These are phyloP conservation scores for Oophaga sylvatica DNA, from an alignment of 2,797 vertebrate species.

Conservation along the genomic window DNA sequence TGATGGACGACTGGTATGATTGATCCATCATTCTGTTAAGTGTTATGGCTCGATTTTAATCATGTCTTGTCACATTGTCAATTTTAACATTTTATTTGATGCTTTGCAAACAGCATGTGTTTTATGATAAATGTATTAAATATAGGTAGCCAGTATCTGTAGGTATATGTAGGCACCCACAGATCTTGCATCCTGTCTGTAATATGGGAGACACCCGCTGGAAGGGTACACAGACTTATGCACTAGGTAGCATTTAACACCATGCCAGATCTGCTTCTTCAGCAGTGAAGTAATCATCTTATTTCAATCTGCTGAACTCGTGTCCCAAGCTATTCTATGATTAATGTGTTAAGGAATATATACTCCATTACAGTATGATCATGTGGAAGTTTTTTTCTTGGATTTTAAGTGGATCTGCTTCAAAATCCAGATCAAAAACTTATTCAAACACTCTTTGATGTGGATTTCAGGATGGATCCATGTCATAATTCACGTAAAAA, in stretches of 20 bases:
- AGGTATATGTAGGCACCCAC: not conserved
- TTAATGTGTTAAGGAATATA: not conserved
- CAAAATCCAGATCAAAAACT: too few relatives aligned
- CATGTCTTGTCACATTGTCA: not conserved
- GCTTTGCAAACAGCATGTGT: not conserved
- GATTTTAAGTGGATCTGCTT: too few relatives aligned
- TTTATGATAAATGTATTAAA: not conserved
- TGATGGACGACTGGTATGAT: not conserved
- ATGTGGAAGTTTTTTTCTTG: too few relatives aligned
- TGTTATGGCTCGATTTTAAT: not conserved
- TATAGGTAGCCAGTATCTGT: not conserved
- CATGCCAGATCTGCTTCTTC: not conserved
- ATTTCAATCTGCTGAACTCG: not conserved
- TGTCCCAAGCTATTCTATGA: not conserved
- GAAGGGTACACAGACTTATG: not conserved
- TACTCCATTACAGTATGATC: not conserved
- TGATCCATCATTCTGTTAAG: not conserved
- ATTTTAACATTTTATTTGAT: not conserved
- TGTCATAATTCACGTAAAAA: too few relatives aligned
- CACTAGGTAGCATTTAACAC: not conserved
- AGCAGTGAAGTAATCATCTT: slow-evolving; percentile 9
- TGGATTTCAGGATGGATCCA: too few relatives aligned
- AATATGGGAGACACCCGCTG: not conserved
- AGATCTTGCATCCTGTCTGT: not conserved
- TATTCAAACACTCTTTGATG: too few relatives aligned